A percentile compares a stretch with the other conserved stretches of the same genome.
Conservation (phyloP, 2,113 vertebrate genomes). For the Manacus vitellinus region DNA sequence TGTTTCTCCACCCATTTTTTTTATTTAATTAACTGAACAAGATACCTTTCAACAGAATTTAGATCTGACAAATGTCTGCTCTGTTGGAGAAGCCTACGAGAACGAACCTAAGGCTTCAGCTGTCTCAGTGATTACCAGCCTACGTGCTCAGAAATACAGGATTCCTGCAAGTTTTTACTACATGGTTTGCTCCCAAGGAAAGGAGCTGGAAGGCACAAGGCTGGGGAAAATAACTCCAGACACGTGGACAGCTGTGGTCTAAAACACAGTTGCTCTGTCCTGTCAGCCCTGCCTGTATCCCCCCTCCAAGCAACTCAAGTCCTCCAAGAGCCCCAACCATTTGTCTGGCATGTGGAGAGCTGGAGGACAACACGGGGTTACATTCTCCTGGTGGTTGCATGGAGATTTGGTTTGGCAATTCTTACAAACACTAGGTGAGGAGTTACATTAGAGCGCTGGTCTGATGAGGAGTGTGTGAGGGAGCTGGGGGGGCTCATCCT, state of each 20-base stretch:
- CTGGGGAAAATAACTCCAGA: constrained; percentile 46
- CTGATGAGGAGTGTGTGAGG: background rate
- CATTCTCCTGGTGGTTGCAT: background rate
- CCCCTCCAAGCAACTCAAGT: rapidly evolving
- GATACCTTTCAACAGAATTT: constrained; percentile 46
- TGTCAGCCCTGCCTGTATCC: background rate
- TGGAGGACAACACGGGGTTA: rapidly evolving
- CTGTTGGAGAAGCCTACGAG: background rate
- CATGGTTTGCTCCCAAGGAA: background rate
- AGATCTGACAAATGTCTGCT: constrained; percentile 15
- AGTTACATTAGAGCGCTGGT: background rate
- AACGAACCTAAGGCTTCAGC: constrained; percentile 42
- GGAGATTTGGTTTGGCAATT: background rate
- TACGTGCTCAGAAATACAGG: background rate
- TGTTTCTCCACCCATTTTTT: background rate
- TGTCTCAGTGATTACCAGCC: constrained; percentile 5
- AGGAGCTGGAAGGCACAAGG: constrained; percentile 7
- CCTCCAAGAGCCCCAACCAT: background rate
- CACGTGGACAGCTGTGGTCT: constrained; percentile 48
- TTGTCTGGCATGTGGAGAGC: background rate
- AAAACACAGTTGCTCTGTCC: constrained; percentile 5
- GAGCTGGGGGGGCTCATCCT: background rate
- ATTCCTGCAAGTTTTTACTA: background rate
- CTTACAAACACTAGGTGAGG: background rate
- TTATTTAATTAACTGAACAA: constrained; percentile 2